Base-by-base conservation (phyloP, 1,140 invertebrate species). In the Euura lappo region DNA sequence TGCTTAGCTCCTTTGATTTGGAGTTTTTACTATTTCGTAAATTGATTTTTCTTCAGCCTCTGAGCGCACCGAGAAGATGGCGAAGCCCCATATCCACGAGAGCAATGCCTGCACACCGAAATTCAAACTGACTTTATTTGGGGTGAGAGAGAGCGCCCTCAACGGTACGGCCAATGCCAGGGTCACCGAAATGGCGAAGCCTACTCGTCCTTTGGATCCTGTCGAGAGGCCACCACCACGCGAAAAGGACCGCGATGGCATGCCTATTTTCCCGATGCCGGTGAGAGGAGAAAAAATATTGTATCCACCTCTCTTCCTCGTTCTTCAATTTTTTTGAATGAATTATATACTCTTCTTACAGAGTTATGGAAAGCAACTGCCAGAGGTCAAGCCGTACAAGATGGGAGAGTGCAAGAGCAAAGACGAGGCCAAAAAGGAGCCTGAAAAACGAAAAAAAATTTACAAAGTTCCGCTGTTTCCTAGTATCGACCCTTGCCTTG, bases 401-500 rank as follows among this genome's bases (percentile, higher is more conserved):
- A 73, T 75, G 60, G 67, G 70, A n/a, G 68, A 80, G 6, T 80
- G 78, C 69, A 72, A 10, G 65, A 51, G 67, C 7, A 45, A 77
- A 68, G 45, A 76, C 51, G 51, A 60, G 51, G 13, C 10, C 13
- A 43, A 11, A 65, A 28, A 71, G 10, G 45, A 74, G 75, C 44
- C 76, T 69, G 13, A 68, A 28, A 4, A 0, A 28, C 64, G 47
- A 42, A 72, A 73, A 45, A 44, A 47, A 43, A 77, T 71, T 4
- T 67, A 75, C 42, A 11, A 8, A 11, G 51, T 60, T 11, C 51
- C 51, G 51, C 13, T 60, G 51, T 60, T 11, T 60, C 51, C 70
- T 2, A 83, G 76, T 4, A 77, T 79, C 13, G 82, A 84, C 76
- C 82, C 82, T 5, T 73, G 73, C 2, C 74, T 80, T 2, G 77